Evolutionary conservation across 2,797 vertebrate species (phyloP), one percentile per base, ranked within the genome.

Genomic region (Propithecus deckenii): DNA sequence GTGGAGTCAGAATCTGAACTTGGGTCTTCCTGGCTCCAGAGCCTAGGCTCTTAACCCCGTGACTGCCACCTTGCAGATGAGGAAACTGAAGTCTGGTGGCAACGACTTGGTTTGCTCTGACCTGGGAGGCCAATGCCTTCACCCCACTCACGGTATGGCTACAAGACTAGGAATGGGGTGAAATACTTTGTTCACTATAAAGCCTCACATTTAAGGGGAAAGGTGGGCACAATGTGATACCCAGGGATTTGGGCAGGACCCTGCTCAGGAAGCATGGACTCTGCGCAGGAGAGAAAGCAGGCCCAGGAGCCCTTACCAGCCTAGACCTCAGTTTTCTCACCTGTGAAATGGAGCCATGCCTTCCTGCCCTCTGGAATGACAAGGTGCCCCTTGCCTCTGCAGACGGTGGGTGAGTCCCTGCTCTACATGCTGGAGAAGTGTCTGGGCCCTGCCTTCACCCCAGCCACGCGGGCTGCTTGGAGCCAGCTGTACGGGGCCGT

Each of bases 381-480:
- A 46, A 69, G 74, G 90, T 83, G 15, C 81, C 35, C 3, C 55
- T 97, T 61, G 1, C 75, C 43, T 97, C 71, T 97, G 86, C 98
- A 99, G 99, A 96, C 99, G 41, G 99, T 99, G 0, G 99, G 99
- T 0, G 99, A 99, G 98, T 99, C 99, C 74, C 98, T 99, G 96
- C 99, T 99, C 91, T 99, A 99, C 98, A 99, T 99, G 99, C 98
- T 99, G 98, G 99, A 99, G 98, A 99, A 99, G 97, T 99, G 99
- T 96, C 99, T 99, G 96, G 99, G 99, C 41, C 98, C 99, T 11
- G 98, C 98, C 94, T 99, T 99, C 99, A 99, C 99, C 0, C 98
- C 99, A 0, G 98, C 99, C 0, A 86, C 99, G 84, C 98, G 97
- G 92, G 99, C 99, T 86, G 99, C 99, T 97, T 99, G 99, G 99